These are phyloP conservation scores for Trichacis sp. DNA, from an alignment of 2,888 invertebrate genomes.

Conservation along the genomic window DNA sequence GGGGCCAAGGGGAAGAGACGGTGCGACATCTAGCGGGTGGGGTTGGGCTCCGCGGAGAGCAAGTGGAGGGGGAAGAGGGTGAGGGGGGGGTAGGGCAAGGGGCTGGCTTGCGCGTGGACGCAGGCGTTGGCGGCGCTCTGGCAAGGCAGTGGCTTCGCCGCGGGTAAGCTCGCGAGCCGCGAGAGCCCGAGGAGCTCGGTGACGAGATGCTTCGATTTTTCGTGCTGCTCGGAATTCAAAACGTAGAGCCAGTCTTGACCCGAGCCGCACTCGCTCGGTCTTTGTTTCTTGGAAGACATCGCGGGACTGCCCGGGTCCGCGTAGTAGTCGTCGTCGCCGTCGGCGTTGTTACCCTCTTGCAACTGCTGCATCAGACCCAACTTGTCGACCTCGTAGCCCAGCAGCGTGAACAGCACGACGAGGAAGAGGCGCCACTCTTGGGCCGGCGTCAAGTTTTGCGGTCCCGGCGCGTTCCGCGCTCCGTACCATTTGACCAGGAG, in stretches of 20 bases:
- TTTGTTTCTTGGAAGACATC: constrained; percentile 81
- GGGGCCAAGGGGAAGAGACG: constrained; percentile 78
- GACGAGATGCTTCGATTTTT: constrained; percentile 69
- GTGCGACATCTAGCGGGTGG: constrained; percentile 79
- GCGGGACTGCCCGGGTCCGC: constrained; percentile 70
- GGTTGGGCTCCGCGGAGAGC: constrained; percentile 90
- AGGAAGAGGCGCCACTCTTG: constrained; percentile 87
- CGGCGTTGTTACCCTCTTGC: constrained; percentile 68
- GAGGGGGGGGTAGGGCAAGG: constrained; percentile 81
- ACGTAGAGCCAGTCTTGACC: constrained; percentile 87
- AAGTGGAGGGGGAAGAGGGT: constrained; percentile 87
- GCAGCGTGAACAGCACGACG: constrained; percentile 72
- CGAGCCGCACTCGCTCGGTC: constrained; percentile 82
- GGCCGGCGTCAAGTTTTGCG: constrained; percentile 79
- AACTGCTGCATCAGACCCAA: constrained; percentile 67
- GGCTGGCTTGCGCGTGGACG: constrained; percentile 75
- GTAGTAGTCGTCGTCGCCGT: too few relatives aligned
- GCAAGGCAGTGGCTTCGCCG: not conserved
- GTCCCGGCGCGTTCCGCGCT: constrained; percentile 87
- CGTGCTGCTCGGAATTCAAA: constrained; percentile 73
- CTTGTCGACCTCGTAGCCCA: constrained; percentile 81
- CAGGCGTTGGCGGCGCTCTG: constrained; percentile 49
- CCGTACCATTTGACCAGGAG: constrained; percentile 89
- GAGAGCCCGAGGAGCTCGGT: constrained; percentile 69
- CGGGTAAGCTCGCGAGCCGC: constrained; percentile 23